phyloP scores from a whole-genome alignment of 2,113 vertebrate species.

The Nyctereutes procyonoides region DNA sequence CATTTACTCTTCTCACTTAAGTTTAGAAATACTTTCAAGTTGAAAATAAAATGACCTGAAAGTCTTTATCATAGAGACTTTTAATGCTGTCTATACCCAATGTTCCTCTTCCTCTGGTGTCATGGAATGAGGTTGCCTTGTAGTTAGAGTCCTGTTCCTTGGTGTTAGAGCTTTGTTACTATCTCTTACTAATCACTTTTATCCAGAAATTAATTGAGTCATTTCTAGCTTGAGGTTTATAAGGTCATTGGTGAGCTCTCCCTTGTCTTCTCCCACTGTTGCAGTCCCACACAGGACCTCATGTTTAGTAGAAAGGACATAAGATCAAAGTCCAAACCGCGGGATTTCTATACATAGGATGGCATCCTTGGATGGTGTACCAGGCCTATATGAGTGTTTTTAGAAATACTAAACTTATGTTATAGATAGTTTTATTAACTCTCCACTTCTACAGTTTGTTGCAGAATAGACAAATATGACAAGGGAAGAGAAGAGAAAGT shows the following conservation, averaged over 20 bases:
- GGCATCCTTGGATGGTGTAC: background rate
- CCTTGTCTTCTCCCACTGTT: background rate
- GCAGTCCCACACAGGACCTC: background rate
- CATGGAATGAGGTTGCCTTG: rapidly evolving
- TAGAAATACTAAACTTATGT: background rate
- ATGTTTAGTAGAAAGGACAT: rapidly evolving
- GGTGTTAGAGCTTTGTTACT: background rate
- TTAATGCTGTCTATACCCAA: rapidly evolving
- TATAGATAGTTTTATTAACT: background rate
- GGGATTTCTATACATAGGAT: rapidly evolving
- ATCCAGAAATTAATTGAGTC: background rate
- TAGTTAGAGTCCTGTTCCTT: background rate
- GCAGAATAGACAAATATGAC: background rate
- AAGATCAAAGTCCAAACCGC: background rate
- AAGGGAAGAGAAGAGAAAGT: background rate
- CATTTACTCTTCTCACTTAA: background rate
- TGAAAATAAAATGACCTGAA: background rate
- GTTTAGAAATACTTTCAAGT: background rate
- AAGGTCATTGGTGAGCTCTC: background rate
- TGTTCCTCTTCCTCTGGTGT: background rate
- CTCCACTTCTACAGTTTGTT: background rate
- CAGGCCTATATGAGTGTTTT: rapidly evolving
- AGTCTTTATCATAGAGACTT: background rate
- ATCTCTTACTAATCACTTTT: background rate
- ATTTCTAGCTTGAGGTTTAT: background rate